phyloP scores from a whole-genome alignment of 2,113 vertebrate species.

The Donacobius atricapilla region DNA sequence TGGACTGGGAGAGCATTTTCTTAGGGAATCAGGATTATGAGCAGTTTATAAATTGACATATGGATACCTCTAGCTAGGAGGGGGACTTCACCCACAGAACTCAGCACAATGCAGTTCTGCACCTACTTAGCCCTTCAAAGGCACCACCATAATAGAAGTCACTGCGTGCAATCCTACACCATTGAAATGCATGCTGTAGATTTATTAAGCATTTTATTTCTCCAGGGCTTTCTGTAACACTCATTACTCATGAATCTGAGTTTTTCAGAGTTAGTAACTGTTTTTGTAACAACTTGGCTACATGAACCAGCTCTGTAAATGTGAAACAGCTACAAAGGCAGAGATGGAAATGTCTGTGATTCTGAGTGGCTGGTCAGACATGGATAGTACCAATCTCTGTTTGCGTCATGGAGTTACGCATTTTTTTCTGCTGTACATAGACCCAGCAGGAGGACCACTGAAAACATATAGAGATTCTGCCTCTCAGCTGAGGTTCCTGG shows the following conservation, averaged over 20 bases:
- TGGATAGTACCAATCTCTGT: background rate
- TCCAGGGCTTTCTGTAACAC: background rate
- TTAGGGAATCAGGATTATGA: background rate
- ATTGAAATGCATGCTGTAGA: background rate
- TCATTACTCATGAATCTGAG: background rate
- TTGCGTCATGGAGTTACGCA: background rate
- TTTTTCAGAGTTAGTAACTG: background rate
- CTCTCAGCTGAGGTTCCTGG: background rate
- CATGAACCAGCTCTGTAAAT: background rate
- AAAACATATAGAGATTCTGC: background rate
- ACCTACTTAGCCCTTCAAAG: background rate
- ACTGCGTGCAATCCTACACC: accelerated
- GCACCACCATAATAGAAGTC: background rate
- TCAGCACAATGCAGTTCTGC: background rate
- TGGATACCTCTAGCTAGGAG: background rate
- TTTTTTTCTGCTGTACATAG: background rate
- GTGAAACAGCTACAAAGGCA: background rate
- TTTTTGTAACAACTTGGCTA: background rate
- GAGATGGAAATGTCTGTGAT: background rate
- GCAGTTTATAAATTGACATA: background rate
- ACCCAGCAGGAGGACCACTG: background rate
- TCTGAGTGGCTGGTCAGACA: background rate
- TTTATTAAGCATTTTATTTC: background rate
- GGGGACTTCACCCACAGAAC: background rate
- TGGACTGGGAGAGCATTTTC: background rate